These are phyloP conservation scores for Acrobasis suavella DNA, from an alignment of 2,888 invertebrate species.

Conservation along the genomic window DNA sequence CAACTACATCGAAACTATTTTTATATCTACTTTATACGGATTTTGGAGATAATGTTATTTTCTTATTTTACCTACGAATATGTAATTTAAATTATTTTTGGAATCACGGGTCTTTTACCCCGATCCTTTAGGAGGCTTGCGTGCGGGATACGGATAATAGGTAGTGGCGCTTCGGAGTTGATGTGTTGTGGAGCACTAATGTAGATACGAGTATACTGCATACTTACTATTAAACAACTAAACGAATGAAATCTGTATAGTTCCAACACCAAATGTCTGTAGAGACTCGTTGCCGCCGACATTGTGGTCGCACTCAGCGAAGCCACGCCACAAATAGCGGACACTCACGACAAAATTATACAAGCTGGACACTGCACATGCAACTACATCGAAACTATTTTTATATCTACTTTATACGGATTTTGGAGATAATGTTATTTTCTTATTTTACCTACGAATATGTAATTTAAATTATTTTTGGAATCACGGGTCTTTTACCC, in stretches of 20 bases:
- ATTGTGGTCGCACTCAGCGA: slow-evolving; percentile 13
- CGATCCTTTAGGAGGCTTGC: no score
- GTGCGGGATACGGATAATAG: no score
- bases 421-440: background rate
- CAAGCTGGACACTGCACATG: background rate
- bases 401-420: background rate
- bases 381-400: slow-evolving; percentile 5
- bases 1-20: slow-evolving; percentile 5
- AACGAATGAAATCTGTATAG: slow-evolving; percentile 1
- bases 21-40: background rate
- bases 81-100: no score
- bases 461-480: no score
- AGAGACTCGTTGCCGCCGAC: slow-evolving; percentile 8
- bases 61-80: no score
- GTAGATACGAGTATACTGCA: no score
- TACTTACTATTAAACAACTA: background rate
- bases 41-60: background rate
- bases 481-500: no score
- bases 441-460: no score
- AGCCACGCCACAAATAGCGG: slow-evolving; percentile 13
- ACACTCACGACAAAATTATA: slow-evolving; percentile 10
- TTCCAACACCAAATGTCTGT: slow-evolving; percentile 10
- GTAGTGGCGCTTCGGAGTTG: no score
- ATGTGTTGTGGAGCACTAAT: no score
- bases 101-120: no score